A percentile compares a stretch with the other conserved stretches of the same genome.
Conservation (phyloP, 2,797 vertebrate genomes). For the Darevskia nairensis region DNA sequence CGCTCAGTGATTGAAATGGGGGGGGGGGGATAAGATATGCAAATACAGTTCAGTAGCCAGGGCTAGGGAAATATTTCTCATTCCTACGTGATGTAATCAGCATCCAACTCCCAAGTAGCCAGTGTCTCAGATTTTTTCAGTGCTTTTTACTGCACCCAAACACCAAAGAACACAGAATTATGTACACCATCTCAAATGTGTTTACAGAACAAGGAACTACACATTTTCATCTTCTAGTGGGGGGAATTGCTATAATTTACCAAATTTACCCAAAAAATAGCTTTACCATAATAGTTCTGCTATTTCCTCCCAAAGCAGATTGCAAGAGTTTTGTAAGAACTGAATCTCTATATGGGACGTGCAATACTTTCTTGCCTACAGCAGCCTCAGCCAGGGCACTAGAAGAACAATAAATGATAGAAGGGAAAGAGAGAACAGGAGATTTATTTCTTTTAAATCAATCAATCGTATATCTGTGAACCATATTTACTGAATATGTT, state of each 20-base stretch:
- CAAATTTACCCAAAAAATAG: background rate
- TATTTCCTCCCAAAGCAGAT: conserved; percentile 92
- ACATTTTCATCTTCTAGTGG: background rate
- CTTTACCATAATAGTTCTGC: conserved; percentile 88
- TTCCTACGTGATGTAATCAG: background rate
- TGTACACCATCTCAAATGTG: background rate
- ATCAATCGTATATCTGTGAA: no score
- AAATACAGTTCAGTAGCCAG: background rate
- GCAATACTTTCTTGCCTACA: conserved; percentile 83
- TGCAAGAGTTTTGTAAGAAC: conserved; percentile 90
- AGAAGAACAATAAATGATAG: background rate
- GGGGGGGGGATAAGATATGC: background rate
- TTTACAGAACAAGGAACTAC: background rate
- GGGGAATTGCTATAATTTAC: background rate
- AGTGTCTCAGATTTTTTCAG: background rate
- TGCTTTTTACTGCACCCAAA: background rate
- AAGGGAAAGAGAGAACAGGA: background rate
- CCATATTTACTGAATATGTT: background rate
- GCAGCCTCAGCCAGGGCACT: conserved; percentile 88
- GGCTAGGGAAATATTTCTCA: background rate
- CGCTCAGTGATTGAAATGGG: background rate
- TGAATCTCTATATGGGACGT: conserved; percentile 90
- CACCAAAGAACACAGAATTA: background rate
- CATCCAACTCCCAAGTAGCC: background rate
- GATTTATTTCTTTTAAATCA: background rate